phyloP scores from a whole-genome alignment of 2,888 invertebrate species.

The Dicycla oo region DNA sequence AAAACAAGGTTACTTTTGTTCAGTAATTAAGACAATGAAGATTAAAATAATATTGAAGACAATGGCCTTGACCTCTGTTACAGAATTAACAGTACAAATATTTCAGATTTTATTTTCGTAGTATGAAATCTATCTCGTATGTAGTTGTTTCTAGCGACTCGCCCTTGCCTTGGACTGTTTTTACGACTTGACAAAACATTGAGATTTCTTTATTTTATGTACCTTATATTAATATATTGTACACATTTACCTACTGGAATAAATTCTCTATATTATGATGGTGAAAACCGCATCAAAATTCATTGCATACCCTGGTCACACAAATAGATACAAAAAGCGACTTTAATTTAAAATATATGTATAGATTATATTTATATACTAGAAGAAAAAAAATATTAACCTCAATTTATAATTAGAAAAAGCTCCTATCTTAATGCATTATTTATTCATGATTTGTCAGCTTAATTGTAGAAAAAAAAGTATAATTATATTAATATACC shows the following conservation, averaged over 20 bases:
- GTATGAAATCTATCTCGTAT: too few species aligned
- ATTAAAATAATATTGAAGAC: slow-evolving; percentile 22
- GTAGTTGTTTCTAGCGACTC: too few species aligned
- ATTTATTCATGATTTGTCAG: neutral
- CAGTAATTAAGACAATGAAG: slow-evolving; percentile 24
- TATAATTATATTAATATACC: neutral
- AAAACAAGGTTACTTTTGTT: slow-evolving; percentile 40
- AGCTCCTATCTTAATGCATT: neutral
- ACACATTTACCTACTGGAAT: too few species aligned
- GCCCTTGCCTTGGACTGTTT: too few species aligned
- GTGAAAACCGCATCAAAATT: too few species aligned
- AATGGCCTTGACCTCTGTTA: slow-evolving; percentile 9
- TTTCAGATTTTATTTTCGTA: neutral
- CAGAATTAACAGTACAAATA: neutral
- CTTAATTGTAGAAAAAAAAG: neutral
- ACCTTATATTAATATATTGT: too few species aligned
- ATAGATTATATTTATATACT: neutral
- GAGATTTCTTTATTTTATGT: too few species aligned
- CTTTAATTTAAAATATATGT: too few species aligned
- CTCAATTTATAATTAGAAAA: neutral
- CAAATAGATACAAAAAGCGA: too few species aligned
- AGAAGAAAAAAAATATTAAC: neutral
- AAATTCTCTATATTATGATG: too few species aligned
- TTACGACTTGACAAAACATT: too few species aligned
- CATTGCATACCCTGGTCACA: too few species aligned